phyloP scores from a whole-genome alignment of 2,113 vertebrate genomes.

The Hylia prasina region DNA sequence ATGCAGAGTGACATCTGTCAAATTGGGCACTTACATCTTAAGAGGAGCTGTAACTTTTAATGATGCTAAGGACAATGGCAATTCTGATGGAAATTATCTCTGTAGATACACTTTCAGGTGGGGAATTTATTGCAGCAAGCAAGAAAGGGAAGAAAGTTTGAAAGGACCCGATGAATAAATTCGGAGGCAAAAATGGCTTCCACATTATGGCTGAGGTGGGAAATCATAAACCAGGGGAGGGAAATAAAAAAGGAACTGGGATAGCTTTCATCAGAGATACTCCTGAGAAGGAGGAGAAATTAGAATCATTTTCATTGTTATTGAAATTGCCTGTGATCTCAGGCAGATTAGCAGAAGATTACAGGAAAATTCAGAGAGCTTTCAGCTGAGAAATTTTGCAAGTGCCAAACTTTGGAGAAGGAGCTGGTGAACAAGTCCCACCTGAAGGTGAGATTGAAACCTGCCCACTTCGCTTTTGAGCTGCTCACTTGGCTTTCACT shows the following conservation, averaged over 20 bases:
- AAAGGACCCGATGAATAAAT: conserved; percentile 44
- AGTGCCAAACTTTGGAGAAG: background rate
- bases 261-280: background rate
- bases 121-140: conserved; percentile 15
- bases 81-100: conserved; percentile 31
- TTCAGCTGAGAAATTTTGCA: background rate
- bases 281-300: background rate
- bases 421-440: background rate
- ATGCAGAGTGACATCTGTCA: conserved; percentile 11
- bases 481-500: background rate
- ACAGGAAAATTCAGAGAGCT: conserved; percentile 14
- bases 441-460: background rate
- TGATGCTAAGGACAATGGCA: conserved; percentile 22
- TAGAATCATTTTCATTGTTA: conserved; percentile 52
- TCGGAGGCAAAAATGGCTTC: background rate
- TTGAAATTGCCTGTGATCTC: conserved; percentile 54
- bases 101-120: conserved; percentile 31
- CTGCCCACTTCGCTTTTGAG: background rate
- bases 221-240: conserved; percentile 30
- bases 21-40: conserved; percentile 31
- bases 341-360: conserved; percentile 32
- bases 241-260: conserved; percentile 8
- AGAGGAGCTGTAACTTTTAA: conserved; percentile 53
- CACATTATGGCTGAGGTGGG: background rate
- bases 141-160: background rate